Percentiles rank a stretch among this genome's conserved stretches.
Conservation (phyloP, 2,113 vertebrate genomes). For the Pheucticus melanocephalus region DNA sequence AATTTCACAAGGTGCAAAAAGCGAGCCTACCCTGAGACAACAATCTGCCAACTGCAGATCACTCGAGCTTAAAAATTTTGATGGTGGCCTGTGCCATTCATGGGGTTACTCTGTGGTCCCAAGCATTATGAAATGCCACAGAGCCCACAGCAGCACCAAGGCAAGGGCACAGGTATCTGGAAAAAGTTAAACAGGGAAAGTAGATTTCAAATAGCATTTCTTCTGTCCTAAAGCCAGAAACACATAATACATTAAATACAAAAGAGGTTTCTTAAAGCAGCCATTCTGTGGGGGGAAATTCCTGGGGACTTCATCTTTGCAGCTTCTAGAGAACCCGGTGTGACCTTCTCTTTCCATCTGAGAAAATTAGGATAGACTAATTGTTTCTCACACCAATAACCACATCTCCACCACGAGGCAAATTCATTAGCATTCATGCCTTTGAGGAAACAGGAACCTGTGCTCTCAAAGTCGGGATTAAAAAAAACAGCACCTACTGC, state of each 20-base stretch:
- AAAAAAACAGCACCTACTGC: not conserved
- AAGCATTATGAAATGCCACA: not conserved
- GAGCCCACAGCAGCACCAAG: fast-evolving
- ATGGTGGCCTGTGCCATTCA: fast-evolving
- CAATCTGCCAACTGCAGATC: not conserved
- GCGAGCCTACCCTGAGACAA: not conserved
- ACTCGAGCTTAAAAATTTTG: fast-evolving
- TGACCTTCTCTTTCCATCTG: not conserved
- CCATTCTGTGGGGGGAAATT: not conserved
- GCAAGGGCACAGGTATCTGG: fast-evolving
- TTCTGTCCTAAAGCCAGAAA: not conserved
- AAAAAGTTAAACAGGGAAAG: not conserved
- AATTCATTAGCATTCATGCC: not conserved
- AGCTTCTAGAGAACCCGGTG: not conserved
- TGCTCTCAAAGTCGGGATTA: fast-evolving
- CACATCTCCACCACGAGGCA: fast-evolving
- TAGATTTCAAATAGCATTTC: not conserved
- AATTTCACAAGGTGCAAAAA: not conserved
- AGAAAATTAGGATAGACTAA: not conserved
- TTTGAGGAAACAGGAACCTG: not conserved
- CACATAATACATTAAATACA: not conserved
- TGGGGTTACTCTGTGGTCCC: fast-evolving
- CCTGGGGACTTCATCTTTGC: not conserved
- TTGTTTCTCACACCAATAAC: not conserved
- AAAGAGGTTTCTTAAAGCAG: not conserved